Percentiles rank a stretch among this genome's conserved stretches.
phyloP scores from a whole-genome alignment of 2,797 vertebrate species.

The Hippopotamyrus pictus region DNA sequence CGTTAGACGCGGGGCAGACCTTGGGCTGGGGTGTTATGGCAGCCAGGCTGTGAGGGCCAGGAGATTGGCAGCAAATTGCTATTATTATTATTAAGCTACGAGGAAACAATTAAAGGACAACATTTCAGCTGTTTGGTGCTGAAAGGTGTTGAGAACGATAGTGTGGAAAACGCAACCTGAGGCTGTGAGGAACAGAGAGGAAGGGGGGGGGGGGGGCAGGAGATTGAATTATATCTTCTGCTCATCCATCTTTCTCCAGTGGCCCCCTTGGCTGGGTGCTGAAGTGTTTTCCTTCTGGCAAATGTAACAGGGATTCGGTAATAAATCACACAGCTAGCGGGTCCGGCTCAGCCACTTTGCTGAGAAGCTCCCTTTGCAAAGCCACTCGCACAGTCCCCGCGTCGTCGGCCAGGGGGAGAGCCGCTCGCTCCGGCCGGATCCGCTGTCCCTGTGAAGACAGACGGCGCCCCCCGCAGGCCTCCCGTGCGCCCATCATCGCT shows the following conservation, averaged over 20 bases:
- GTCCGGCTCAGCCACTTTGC: conserved; percentile 34
- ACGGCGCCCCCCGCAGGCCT: neutral
- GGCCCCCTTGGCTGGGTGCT: conserved; percentile 41
- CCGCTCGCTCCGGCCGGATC: neutral
- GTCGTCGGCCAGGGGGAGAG: conserved; percentile 17
- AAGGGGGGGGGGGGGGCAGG: conserved; percentile 27
- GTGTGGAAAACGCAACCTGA: neutral
- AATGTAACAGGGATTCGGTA: conserved; percentile 49
- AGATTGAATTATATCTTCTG: conserved; percentile 51
- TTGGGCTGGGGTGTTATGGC: neutral
- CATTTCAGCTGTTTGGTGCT: neutral
- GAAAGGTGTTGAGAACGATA: neutral
- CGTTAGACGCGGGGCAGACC: neutral
- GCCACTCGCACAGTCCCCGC: conserved; percentile 43
- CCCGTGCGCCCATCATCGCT: neutral
- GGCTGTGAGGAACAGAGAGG: neutral
- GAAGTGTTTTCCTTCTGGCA: conserved; percentile 63
- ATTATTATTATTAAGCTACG: neutral
- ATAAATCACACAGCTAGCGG: conserved; percentile 58
- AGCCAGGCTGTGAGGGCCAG: neutral
- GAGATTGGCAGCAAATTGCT: neutral
- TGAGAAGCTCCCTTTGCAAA: conserved; percentile 50
- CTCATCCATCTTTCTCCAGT: conserved; percentile 58
- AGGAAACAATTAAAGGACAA: neutral
- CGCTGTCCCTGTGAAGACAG: neutral